Conservation (phyloP, 2,888 invertebrate species). For the Orthosia gothica region DNA sequence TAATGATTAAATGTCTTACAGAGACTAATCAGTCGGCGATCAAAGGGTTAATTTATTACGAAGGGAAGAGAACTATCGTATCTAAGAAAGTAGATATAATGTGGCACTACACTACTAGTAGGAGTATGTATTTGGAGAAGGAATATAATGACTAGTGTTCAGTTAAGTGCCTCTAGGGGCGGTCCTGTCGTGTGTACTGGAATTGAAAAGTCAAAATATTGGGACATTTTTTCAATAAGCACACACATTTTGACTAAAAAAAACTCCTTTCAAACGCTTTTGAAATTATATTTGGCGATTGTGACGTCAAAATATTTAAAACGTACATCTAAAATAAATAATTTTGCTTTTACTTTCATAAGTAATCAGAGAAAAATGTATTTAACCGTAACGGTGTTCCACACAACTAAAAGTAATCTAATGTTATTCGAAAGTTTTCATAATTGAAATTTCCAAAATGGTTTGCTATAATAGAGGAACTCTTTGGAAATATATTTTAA, state of each 20-base stretch:
- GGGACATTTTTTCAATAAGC: slow-evolving; percentile 9
- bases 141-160: slow-evolving; percentile 79
- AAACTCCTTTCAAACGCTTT: neutral
- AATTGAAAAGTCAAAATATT: slow-evolving; percentile 14
- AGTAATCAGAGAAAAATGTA: slow-evolving; percentile 16
- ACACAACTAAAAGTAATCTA: slow-evolving; percentile 38
- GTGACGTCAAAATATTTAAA: slow-evolving; percentile 1
- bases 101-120: slow-evolving; percentile 85
- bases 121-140: slow-evolving; percentile 79
- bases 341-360: neutral
- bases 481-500: slow-evolving; percentile 75
- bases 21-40: slow-evolving; percentile 65
- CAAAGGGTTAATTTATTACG: slow-evolving; percentile 62
- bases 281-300: neutral
- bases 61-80: slow-evolving; percentile 73
- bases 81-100: slow-evolving; percentile 77
- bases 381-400: slow-evolving; percentile 16
- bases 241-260: neutral
- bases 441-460: slow-evolving; percentile 46
- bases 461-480: slow-evolving; percentile 64
- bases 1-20: slow-evolving; percentile 65
- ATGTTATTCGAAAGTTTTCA: slow-evolving; percentile 31
- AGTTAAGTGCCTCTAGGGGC: slow-evolving; percentile 77
- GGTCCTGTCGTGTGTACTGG: slow-evolving; percentile 32
- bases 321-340: neutral